Percentiles rank a stretch among this genome's conserved stretches.
phyloP scores from a whole-genome alignment of 2,888 invertebrate genomes.

The Apotomis capreana region DNA sequence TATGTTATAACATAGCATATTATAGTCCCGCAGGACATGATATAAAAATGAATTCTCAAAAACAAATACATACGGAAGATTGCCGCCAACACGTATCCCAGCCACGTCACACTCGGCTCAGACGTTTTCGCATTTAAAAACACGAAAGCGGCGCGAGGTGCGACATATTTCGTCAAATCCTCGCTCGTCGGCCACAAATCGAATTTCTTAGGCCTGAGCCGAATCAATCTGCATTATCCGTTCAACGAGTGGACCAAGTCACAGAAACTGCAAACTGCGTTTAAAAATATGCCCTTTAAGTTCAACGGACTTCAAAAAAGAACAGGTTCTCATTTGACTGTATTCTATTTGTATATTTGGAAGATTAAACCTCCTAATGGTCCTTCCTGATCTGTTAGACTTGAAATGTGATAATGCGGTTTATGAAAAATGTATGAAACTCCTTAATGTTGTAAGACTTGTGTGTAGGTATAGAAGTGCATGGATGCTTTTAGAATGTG shows the following conservation, averaged over 20 bases:
- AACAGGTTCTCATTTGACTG: too few species aligned
- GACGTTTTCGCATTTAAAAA: constrained; percentile 16
- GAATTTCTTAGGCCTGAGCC: constrained; percentile 41
- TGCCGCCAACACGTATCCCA: background rate
- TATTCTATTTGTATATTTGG: too few species aligned
- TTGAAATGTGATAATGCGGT: too few species aligned
- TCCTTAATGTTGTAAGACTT: too few species aligned
- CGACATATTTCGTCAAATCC: constrained; percentile 38
- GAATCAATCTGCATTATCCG: constrained; percentile 44
- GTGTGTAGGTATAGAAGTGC: too few species aligned
- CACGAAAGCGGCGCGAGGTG: constrained; percentile 20
- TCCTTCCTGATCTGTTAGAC: too few species aligned
- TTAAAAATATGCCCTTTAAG: too few species aligned
- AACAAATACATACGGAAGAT: background rate
- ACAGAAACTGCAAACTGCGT: background rate
- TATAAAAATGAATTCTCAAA: background rate
- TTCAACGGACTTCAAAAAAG: too few species aligned
- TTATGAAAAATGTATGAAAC: too few species aligned
- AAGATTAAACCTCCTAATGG: too few species aligned
- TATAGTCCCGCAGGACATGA: background rate
- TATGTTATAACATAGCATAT: too few species aligned
- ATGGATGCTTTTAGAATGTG: too few species aligned
- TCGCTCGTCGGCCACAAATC: constrained; percentile 36
- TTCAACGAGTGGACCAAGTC: constrained; percentile 28
- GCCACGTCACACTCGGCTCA: background rate